A percentile compares a stretch with the other conserved stretches of the same genome.
Conservation (phyloP, 1,140 invertebrate genomes). For the Bombus pascuorum region DNA sequence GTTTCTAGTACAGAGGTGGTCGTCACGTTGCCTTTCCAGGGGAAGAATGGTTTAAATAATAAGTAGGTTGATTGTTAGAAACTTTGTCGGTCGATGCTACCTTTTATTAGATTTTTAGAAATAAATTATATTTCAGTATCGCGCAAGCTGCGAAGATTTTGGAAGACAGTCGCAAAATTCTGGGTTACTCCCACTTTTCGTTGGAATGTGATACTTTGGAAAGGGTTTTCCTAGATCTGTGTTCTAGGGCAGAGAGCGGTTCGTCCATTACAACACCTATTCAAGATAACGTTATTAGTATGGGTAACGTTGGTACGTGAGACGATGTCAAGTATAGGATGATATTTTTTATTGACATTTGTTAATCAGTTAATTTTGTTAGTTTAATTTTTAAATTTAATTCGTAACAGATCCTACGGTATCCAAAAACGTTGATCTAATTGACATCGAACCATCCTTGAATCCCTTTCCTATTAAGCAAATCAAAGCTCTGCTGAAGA, state of each 20-base stretch:
- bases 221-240: constrained; percentile 84
- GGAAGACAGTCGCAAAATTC: constrained; percentile 77
- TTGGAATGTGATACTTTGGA: constrained; percentile 85
- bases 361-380: not conserved
- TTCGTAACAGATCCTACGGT: constrained; percentile 61
- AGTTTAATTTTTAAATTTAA: not conserved
- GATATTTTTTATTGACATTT: not conserved
- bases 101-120: not conserved
- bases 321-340: too few relatives aligned
- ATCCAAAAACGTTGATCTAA: constrained; percentile 75
- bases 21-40: constrained; percentile 83
- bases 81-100: not conserved
- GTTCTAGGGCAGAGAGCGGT: constrained; percentile 76
- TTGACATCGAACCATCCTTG: constrained; percentile 67
- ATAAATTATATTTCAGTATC: constrained; percentile 77
- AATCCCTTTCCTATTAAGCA: constrained; percentile 72
- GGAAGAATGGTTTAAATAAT: constrained; percentile 81
- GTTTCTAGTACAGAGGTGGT: constrained; percentile 78
- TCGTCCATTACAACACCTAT: constrained; percentile 41
- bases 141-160: constrained; percentile 77
- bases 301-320: constrained; percentile 60
- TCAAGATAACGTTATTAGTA: constrained; percentile 61
- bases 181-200: constrained; percentile 80
- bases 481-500: constrained; percentile 81
- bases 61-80: constrained; percentile 76